A percentile compares a stretch with the other conserved stretches of the same genome.
Conservation (phyloP, 2,113 vertebrate species). For the Ammodytes dubius region DNA sequence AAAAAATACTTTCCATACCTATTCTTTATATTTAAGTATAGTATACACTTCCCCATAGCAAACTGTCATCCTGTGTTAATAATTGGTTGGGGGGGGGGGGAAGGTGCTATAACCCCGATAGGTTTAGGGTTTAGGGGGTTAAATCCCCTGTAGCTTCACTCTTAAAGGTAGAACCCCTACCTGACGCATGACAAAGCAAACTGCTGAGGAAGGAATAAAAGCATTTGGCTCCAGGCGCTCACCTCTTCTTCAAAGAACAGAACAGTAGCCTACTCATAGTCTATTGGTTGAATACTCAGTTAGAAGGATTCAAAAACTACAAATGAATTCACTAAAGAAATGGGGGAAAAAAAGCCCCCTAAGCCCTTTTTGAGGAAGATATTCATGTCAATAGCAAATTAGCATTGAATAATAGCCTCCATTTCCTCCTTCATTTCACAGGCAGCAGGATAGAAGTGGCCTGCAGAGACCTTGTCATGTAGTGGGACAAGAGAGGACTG, state of each 20-base stretch:
- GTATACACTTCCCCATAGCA: no score
- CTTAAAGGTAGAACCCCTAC: conserved; percentile 42
- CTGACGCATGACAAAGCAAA: conserved; percentile 54
- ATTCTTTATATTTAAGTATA: no score
- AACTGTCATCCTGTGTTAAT: background rate
- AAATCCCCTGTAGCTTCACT: conserved; percentile 10
- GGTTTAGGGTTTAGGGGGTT: conserved; percentile 31
- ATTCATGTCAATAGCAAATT: conserved; percentile 68
- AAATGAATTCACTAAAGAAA: conserved; percentile 48
- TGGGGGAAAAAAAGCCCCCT: conserved; percentile 11
- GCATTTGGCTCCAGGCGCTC: conserved; percentile 24
- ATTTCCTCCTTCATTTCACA: conserved; percentile 61
- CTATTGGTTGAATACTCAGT: background rate
- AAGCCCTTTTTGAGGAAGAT: conserved; percentile 10
- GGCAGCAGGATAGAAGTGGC: conserved; percentile 49
- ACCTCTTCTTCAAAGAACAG: conserved; percentile 54
- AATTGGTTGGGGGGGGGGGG: background rate
- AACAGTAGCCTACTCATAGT: background rate
- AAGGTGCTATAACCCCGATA: background rate
- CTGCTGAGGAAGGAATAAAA: conserved; percentile 41
- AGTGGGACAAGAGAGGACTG: conserved; percentile 30
- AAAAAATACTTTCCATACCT: no score
- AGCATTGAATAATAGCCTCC: conserved; percentile 66
- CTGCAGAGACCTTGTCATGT: conserved; percentile 64
- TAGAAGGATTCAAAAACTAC: conserved; percentile 40